These are phyloP conservation scores for Willisornis vidua DNA, from an alignment of 2,113 vertebrate genomes.

Conservation along the genomic window DNA sequence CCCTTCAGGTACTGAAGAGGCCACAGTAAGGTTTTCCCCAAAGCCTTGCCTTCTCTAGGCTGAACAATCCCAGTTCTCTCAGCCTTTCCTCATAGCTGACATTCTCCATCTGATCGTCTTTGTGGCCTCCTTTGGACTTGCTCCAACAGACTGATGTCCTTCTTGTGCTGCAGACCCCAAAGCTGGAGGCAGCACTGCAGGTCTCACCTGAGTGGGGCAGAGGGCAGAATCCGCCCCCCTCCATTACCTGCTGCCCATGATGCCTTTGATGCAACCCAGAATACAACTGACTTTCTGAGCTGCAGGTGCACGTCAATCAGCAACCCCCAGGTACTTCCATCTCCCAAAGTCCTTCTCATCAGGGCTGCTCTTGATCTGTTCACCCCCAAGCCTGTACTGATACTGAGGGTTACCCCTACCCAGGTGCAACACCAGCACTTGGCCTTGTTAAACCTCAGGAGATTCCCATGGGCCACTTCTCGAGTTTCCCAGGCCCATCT, in stretches of 20 bases:
- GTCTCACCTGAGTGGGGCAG: neutral
- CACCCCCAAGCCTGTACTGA: too few relatives aligned
- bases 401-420: too few relatives aligned
- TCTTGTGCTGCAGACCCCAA: neutral
- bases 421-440: too few relatives aligned
- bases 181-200: neutral
- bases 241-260: neutral
- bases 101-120: neutral
- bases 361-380: too few relatives aligned
- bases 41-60: neutral
- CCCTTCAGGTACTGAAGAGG: neutral
- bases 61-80: neutral
- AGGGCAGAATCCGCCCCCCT: neutral
- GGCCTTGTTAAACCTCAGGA: too few relatives aligned
- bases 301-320: neutral
- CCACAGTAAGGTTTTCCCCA: neutral
- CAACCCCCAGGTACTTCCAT: too few relatives aligned
- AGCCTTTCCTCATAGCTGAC: neutral
- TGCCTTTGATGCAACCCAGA: neutral
- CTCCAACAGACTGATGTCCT: neutral
- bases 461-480: too few relatives aligned
- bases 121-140: neutral
- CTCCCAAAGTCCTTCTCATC: too few relatives aligned
- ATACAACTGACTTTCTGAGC: neutral
- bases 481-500: too few relatives aligned